Base-by-base conservation (phyloP, 1,140 invertebrate species). In the Atta cephalotes region DNA sequence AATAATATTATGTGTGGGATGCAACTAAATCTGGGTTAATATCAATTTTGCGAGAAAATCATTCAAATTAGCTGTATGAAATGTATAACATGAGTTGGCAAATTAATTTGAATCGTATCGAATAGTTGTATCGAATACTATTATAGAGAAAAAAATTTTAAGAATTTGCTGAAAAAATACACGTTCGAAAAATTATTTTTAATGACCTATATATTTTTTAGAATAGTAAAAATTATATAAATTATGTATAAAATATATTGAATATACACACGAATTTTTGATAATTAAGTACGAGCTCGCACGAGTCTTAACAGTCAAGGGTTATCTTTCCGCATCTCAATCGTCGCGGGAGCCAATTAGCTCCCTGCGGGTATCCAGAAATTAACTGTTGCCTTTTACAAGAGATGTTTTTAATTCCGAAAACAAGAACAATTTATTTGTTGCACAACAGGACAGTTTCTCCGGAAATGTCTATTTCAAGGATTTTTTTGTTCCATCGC, bases 401-500 rank as follows among this genome's bases (percentile, higher is more conserved):
- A 53, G 25, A 53, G 49, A 53, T 4, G 10, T 62, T 78, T n/a
- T 35, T 35, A 45, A 65, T n/a, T 66, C 12, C 18, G 7, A 35
- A 76, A 76, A 31, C 18, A 76, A 25, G 14, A 16, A 66, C 14
- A 66, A 79, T 66, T 68, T 66, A n/a, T 79, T 66, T 21, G 76
- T 65, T 65, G 62, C 7, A 18, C 21, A 78, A 78, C 39, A 39
- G 39, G 39, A 45, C 39, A 45, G 9, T n/a, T 31, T n/a, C 25
- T 25, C 7, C 7, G 39, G 39, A 65, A 51, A 65, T 65, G 60
- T 10, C 45, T 39, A 14, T 31, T 35, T 6, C n/a, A 25, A 31
- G 3, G 28, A 31, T 35, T 79, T 79, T 79, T 79, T 31, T n/a
- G 28, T 66, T 65, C 1, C 12, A 6, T 79, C 39, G 4, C 5